These are phyloP conservation scores for Argyresthia goedartella DNA, from an alignment of 2,888 invertebrate species.

Conservation along the genomic window DNA sequence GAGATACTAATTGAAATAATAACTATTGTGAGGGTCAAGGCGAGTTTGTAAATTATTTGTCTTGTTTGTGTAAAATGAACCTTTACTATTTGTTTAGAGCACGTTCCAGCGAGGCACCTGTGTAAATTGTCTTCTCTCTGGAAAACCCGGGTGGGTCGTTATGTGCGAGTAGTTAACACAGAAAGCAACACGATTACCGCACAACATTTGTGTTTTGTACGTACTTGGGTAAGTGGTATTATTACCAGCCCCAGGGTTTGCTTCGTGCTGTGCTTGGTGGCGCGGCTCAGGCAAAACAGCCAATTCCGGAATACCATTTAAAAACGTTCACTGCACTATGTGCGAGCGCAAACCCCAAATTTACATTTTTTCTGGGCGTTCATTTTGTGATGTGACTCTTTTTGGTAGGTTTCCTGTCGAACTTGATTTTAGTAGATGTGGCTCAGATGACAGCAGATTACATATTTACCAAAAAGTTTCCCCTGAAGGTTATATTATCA, in stretches of 20 bases:
- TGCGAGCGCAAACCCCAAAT: slow-evolving; percentile 14
- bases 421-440: background rate
- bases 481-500: background rate
- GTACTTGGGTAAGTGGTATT: slow-evolving; percentile 11
- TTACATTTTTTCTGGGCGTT: slow-evolving; percentile 6
- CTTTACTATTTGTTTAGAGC: background rate
- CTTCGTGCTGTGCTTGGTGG: slow-evolving; percentile 20
- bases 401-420: too few relatives aligned
- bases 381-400: too few relatives aligned
- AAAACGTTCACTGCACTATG: slow-evolving; percentile 14
- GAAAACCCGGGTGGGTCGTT: too few relatives aligned
- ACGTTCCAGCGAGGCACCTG: too few relatives aligned
- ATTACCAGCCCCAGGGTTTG: slow-evolving; percentile 14
- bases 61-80: background rate
- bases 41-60: background rate
- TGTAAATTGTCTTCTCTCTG: too few relatives aligned
- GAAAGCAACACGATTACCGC: background rate
- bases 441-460: background rate
- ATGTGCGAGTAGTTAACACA: background rate
- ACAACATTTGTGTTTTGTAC: slow-evolving; percentile 9
- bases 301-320: slow-evolving; percentile 39
- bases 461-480: background rate
- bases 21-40: slow-evolving; percentile 2
- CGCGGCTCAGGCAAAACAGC: slow-evolving; percentile 19
- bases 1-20: slow-evolving; percentile 3